A percentile compares a stretch with the other conserved stretches of the same genome.
Evolutionary conservation across 2,888 invertebrate genomes (phyloP).

Genomic region (Volucella bombylans): DNA sequence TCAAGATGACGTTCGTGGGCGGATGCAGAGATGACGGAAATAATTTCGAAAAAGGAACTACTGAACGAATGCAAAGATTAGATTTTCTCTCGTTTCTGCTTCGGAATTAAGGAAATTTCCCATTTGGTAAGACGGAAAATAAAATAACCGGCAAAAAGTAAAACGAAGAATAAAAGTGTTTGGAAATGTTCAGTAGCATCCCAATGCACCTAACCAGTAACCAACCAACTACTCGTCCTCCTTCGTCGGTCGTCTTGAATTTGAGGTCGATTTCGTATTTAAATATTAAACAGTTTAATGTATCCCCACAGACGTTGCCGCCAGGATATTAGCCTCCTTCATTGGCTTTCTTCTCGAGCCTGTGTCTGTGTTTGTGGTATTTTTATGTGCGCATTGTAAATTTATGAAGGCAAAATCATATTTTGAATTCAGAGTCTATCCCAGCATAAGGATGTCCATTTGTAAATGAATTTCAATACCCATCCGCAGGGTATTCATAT

Average conservation of each 20-base stretch:
- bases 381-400: slow-evolving; percentile 59
- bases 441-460: slow-evolving; percentile 37
- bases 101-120: slow-evolving; percentile 70
- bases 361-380: slow-evolving; percentile 21
- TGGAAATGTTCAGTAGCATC: slow-evolving; percentile 2
- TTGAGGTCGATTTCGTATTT: slow-evolving; percentile 67
- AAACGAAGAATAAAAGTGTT: background rate
- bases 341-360: background rate
- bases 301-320: slow-evolving; percentile 31
- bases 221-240: slow-evolving; percentile 25
- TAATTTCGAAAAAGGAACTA: slow-evolving; percentile 52
- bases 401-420: slow-evolving; percentile 46
- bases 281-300: slow-evolving; percentile 69
- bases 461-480: slow-evolving; percentile 38
- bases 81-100: slow-evolving; percentile 63
- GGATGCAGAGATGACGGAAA: slow-evolving; percentile 67
- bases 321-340: slow-evolving; percentile 37
- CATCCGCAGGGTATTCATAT: slow-evolving; percentile 23
- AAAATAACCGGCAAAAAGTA: slow-evolving; percentile 58
- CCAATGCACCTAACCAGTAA: slow-evolving; percentile 24
- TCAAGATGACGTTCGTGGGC: slow-evolving; percentile 21
- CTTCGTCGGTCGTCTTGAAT: slow-evolving; percentile 47
- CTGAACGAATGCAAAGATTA: slow-evolving; percentile 67
- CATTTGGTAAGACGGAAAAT: slow-evolving; percentile 62
- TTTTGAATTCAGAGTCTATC: slow-evolving; percentile 30